A percentile compares a stretch with the other conserved stretches of the same genome.
These are phyloP conservation scores for Sciaenops ocellatus DNA, from an alignment of 2,797 vertebrate genomes.

Conservation along the genomic window DNA sequence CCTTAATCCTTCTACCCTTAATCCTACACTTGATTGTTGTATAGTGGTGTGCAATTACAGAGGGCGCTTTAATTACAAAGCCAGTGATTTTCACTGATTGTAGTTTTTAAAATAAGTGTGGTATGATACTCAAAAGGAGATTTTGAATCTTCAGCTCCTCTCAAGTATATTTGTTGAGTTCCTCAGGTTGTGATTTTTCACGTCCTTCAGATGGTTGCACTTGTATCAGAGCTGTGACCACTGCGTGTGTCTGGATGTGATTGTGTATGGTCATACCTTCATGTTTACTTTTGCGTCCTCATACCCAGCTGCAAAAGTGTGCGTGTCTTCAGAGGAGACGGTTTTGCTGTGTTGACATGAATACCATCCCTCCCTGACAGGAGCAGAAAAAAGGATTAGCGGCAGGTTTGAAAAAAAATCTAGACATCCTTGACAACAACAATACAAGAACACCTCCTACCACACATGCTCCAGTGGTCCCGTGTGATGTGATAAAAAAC, in stretches of 20 bases:
- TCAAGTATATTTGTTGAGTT: background rate
- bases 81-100: background rate
- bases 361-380: slow-evolving; percentile 51
- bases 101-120: background rate
- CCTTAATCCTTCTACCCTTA: slow-evolving; percentile 42
- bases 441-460: slow-evolving; percentile 61
- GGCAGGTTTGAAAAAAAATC: slow-evolving; percentile 51
- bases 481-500: slow-evolving; percentile 74
- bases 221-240: background rate
- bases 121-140: background rate
- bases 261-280: slow-evolving; percentile 35
- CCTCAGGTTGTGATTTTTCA: no score
- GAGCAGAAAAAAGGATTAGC: slow-evolving; percentile 71
- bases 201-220: background rate
- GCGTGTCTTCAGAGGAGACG: slow-evolving; percentile 50
- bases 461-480: slow-evolving; percentile 64
- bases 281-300: slow-evolving; percentile 57
- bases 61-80: slow-evolving; percentile 31
- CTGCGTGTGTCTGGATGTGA: background rate
- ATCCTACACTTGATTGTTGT: slow-evolving; percentile 31
- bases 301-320: slow-evolving; percentile 46
- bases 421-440: slow-evolving; percentile 75
- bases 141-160: background rate
- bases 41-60: slow-evolving; percentile 23
- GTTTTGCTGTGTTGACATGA: slow-evolving; percentile 66